These are phyloP conservation scores for Liopterus haemorrhoidalis DNA, from an alignment of 2,888 invertebrate species.

Conservation along the genomic window DNA sequence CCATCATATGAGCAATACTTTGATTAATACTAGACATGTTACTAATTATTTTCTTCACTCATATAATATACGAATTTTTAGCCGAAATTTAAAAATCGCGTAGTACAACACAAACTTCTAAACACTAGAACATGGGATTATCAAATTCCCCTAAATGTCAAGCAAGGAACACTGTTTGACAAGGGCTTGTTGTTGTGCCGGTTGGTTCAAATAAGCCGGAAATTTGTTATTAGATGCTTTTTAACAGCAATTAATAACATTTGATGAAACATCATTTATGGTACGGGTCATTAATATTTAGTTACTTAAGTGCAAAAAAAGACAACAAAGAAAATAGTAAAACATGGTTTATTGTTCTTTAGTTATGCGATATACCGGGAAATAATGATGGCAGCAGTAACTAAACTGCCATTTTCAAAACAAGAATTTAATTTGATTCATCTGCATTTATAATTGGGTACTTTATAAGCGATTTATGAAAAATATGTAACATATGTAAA, in stretches of 20 bases:
- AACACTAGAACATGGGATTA: neutral
- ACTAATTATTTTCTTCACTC: too few relatives aligned
- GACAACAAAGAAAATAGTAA: neutral
- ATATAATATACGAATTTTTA: neutral
- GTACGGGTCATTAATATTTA: too few relatives aligned
- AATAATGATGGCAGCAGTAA: too few relatives aligned
- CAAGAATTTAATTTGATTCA: too few relatives aligned
- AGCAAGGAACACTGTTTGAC: slow-evolving; percentile 2
- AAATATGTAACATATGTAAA: too few relatives aligned
- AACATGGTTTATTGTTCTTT: neutral
- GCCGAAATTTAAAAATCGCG: neutral
- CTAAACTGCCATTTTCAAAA: slow-evolving; percentile 6
- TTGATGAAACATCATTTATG: too few relatives aligned
- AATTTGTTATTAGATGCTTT: too few relatives aligned
- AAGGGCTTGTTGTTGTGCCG: neutral
- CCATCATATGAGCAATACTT: slow-evolving; percentile 20
- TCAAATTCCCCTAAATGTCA: slow-evolving; percentile 2
- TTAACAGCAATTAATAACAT: too few relatives aligned
- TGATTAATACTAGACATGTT: too few relatives aligned
- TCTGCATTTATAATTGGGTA: too few relatives aligned
- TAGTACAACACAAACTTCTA: neutral
- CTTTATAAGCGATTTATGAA: too few relatives aligned
- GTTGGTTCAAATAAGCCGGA: neutral
- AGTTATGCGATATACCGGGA: slow-evolving; percentile 1
- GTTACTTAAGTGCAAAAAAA: too few relatives aligned